phyloP scores from a whole-genome alignment of 2,113 vertebrate genomes.

The Pterocles orientalis region DNA sequence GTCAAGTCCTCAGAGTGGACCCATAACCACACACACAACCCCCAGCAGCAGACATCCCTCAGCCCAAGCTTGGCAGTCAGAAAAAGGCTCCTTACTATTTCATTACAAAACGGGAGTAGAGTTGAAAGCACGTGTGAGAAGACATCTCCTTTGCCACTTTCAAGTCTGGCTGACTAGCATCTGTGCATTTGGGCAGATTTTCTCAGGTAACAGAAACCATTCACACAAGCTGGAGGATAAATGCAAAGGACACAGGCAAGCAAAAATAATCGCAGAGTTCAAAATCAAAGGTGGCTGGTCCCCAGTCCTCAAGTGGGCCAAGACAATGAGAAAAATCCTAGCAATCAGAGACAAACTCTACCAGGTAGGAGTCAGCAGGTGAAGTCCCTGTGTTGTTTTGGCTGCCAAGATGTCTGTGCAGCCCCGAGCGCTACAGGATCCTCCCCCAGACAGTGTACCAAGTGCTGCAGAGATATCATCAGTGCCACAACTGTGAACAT shows the following conservation, averaged over 20 bases:
- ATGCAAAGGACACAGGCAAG: not conserved
- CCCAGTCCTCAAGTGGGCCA: too few relatives aligned
- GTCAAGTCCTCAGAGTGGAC: not conserved
- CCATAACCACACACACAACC: not conserved
- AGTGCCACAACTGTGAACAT: not conserved
- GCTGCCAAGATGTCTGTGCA: not conserved
- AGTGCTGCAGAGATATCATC: not conserved
- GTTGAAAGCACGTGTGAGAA: not conserved
- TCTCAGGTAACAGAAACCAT: not conserved
- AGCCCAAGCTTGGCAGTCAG: not conserved
- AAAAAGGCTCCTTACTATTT: not conserved
- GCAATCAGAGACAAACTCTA: not conserved
- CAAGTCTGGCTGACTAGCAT: not conserved
- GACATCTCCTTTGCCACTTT: not conserved
- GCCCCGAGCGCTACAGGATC: not conserved
- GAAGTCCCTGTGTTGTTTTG: not conserved
- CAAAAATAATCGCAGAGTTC: not conserved
- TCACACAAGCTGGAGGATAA: not conserved
- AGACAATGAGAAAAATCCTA: not conserved
- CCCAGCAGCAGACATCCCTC: not conserved
- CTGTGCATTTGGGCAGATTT: not conserved
- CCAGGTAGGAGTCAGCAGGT: not conserved
- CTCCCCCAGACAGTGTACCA: rapidly evolving
- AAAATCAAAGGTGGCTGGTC: not conserved
- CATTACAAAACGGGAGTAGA: not conserved